Conservation (phyloP, 2,888 invertebrate species). For the Drosophila nr. perissopoda region DNA sequence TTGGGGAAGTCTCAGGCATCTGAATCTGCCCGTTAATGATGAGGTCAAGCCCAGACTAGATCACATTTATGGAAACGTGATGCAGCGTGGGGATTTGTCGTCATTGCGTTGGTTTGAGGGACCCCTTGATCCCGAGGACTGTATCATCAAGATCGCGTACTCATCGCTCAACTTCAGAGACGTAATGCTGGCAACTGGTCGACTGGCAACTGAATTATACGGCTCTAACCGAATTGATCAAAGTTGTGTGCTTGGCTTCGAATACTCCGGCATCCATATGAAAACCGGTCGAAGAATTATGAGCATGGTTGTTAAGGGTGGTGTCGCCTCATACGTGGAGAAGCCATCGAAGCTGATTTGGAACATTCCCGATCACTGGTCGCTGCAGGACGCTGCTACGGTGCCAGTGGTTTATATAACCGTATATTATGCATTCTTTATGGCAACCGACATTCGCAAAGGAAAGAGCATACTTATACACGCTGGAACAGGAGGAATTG, state of each 20-base stretch:
- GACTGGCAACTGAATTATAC: slow-evolving; percentile 92
- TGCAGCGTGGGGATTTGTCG: slow-evolving; percentile 93
- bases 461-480: slow-evolving; percentile 86
- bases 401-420: slow-evolving; percentile 92
- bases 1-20: slow-evolving; percentile 94
- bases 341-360: slow-evolving; percentile 85
- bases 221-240: slow-evolving; percentile 88
- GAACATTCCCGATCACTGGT: slow-evolving; percentile 90
- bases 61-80: slow-evolving; percentile 92
- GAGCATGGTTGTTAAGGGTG: slow-evolving; percentile 87
- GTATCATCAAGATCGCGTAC: slow-evolving; percentile 86
- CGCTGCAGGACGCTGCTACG: slow-evolving; percentile 90
- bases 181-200: slow-evolving; percentile 96
- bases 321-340: slow-evolving; percentile 86
- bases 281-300: slow-evolving; percentile 88
- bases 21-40: slow-evolving; percentile 86
- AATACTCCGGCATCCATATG: slow-evolving; percentile 87
- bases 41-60: slow-evolving; percentile 85
- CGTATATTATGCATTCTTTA: slow-evolving; percentile 86
- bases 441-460: slow-evolving; percentile 78
- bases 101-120: slow-evolving; percentile 94
- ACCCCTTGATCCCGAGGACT: slow-evolving; percentile 86
- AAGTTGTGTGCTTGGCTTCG: slow-evolving; percentile 89
- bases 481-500: slow-evolving; percentile 90
- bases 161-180: slow-evolving; percentile 96